Evolutionary conservation across 2,797 vertebrate species (phyloP), one percentile per base, ranked within the genome.

Genomic region (Synaphobranchus kaupii): DNA sequence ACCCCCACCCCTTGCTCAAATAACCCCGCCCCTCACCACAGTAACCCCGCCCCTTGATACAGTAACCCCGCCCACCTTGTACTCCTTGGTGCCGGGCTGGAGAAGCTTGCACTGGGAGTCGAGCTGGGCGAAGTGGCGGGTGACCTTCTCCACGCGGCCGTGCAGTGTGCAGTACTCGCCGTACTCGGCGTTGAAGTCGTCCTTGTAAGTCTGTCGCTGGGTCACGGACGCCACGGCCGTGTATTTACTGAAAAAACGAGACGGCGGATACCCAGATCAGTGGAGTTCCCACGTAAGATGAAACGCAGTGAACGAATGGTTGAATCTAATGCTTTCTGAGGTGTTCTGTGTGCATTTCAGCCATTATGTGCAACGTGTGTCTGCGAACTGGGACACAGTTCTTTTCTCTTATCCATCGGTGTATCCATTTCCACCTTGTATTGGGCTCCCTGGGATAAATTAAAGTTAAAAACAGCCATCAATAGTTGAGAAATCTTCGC

Each of bases 111-210:
- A 93, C 86, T 96, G 96, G 0, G 93, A 84, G 39, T 97, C 97
- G 58, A 99, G 94, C 87, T 96, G 93, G 73, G 94, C 95, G 88
- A 99, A 99, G 86, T 92, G 96, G 47, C 93, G 95, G 31, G 94
- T 97, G 86, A 97, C 93, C 4, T 83, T 95, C 91, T 98, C 97
- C 90, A 98, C 95, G 0, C 91, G 95, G 84, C 96, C 95, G 8
- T 98, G 96, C 89, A 99, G 90, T 52, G 87, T 91, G 39, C 95
- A 94, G 88, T 99, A 99, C 88, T 99, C 98, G 0, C 96, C 97
- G 25, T 98, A 99, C 90, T 99, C 98, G 0, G 96, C 96, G 10
- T 96, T 97, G 92, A 99, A 99, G 92, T 98, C 97, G 28, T 97
- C 90, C 90, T 97, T 97, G 93, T 98, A 99, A 88, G 90, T 93